Evolutionary conservation across 2,797 vertebrate genomes (phyloP).

Genomic region (Lepus oiostolus): DNA sequence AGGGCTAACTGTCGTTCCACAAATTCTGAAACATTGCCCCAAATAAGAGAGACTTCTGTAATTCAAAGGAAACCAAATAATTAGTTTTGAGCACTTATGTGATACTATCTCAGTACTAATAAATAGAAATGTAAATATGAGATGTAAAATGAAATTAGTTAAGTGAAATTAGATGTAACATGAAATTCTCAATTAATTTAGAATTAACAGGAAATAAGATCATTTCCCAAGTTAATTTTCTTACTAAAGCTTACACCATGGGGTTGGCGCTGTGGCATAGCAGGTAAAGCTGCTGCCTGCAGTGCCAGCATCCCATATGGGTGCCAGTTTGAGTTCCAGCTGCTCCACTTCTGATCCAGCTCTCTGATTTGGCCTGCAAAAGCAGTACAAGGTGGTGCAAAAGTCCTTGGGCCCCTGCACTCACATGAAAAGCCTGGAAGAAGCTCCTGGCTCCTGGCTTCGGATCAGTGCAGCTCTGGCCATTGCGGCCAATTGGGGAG

Average conservation of each 20-base stretch:
- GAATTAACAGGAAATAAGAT: constrained; percentile 33
- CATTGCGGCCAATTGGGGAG: no score
- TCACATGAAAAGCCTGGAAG: no score
- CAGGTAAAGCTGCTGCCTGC: no score
- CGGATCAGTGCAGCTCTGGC: no score
- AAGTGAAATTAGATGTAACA: no score
- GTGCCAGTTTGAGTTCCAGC: not conserved
- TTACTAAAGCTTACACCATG: not conserved
- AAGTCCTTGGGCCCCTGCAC: no score
- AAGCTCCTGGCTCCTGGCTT: no score
- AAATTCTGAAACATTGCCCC: constrained; percentile 89
- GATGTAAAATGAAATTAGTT: not conserved
- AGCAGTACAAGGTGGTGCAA: no score
- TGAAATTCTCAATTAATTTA: constrained; percentile 35
- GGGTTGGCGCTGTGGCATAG: not conserved
- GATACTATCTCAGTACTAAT: not conserved
- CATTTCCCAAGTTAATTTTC: constrained; percentile 44
- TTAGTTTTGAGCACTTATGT: constrained; percentile 2
- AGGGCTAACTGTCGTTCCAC: constrained; percentile 88
- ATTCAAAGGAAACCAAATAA: constrained; percentile 68
- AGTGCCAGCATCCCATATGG: no score
- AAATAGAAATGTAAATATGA: constrained; percentile 34
- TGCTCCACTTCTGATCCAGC: no score
- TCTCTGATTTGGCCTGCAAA: no score
- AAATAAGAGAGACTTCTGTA: constrained; percentile 90